Evolutionary conservation across 2,888 invertebrate genomes (phyloP), one percentile per base, ranked within the genome.

Genomic region (Apotomis turbidana): DNA sequence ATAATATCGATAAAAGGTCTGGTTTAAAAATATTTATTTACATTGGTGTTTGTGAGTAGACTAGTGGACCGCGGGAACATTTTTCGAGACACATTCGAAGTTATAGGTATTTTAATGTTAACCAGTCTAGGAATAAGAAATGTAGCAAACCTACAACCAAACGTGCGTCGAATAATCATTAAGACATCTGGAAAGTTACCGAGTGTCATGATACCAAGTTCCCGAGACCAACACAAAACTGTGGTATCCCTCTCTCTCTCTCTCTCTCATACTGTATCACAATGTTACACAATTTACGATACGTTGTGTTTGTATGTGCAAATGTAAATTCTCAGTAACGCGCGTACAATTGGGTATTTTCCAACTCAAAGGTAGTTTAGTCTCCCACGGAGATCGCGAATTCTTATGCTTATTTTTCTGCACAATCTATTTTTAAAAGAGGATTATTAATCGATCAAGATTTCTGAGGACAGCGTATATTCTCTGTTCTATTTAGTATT

Each of bases 281-380:
- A 5, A 41, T 63, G 52, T 15, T 8, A 44, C 27, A 27, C 6
- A 44, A 41, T 44, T 46, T 15, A 44, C 44, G 44, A 55, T 27
- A 5, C 12, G 3, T 41, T 12, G n/a, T 13, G 38, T 13, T 38
- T 63, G 52, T 63, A 15, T 63, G 38, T 9, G 51, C 51, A 38
- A 63, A 54, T 38, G 10, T 63, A 52, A 52, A 52, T 64, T 64
- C 54, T 52, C 6, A 38, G 10, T 10, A 64, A 64, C 5, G 10
- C 63, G 15, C 41, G 15, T 27, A 54, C 49, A 63, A 51, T 70
- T 70, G 69, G 69, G 62, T 62, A 62, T 57, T 70, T 70, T 70
- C 69, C 69, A 70, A 62, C 69, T 15, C 13, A 8, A 27, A 27
- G 27, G 27, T 2, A 38, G 49, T 55, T 41, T 36, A 13, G 51